Evolutionary conservation across 2,888 invertebrate species (phyloP), one percentile per base, ranked within the genome.

Genomic region (Ophion slaviceki): DNA sequence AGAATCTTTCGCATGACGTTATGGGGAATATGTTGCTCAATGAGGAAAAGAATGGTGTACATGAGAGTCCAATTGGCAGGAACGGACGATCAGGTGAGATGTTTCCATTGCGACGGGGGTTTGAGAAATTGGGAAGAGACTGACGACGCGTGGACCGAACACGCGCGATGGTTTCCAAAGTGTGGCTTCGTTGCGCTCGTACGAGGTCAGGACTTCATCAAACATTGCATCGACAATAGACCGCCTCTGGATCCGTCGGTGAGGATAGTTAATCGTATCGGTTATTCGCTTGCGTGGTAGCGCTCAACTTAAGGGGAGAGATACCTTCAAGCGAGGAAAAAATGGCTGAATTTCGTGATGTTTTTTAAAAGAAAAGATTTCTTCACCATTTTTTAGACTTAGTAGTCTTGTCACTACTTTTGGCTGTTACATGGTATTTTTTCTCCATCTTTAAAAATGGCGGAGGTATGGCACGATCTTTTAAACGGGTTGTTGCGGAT

Each of bases 41-140:
- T 5, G 20, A 20, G n/a, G 36, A 10, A 59, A n/a, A 36, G 61
- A 61, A 20, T 6, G 20, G 61, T 61, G 10, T 47, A 32, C 4
- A 11, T 36, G 14, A 66, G 20, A 4, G 57, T 8, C 10, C 4
- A 20, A 7, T 20, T 40, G 8, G 17, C 96, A 88, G 96, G 96
- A 24, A 94, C 94, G 32, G 96, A 95, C 68, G 97, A 97, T 93
- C 96, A 96, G 94, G 98, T 98, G 47, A 96, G 98, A 80, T 99
- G 99, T 94, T 99, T 98, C 94, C 98, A 98, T 94, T 99, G 99
- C 94, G 98, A 98, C 93, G 98, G 98, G 66, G 98, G 98, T 0
- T 95, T 99, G 71, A 96, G 97, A 88, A 97, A 97, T 92, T 99
- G 99, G 99, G 97, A 98, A 93, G 96, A 96, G 61, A 96, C 96